Base-by-base conservation (phyloP, 1,140 invertebrate genomes). In the Diachasmimorpha longicaudata region DNA sequence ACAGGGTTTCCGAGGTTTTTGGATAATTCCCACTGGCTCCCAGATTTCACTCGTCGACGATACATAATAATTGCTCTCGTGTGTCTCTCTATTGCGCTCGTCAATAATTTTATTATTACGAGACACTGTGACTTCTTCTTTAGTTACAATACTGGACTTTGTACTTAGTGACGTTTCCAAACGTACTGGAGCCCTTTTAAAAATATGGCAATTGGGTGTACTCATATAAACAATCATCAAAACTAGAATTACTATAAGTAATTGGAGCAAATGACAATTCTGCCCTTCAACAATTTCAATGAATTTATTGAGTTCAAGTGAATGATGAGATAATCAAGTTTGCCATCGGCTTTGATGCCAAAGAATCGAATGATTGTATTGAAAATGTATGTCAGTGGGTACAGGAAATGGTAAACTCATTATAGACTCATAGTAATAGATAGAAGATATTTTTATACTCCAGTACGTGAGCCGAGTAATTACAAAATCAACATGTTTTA, bases 151-250 rank as follows among this genome's bases (percentile, higher is more conserved):
- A 37, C 92, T 93, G 6, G 93, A 93, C 81, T 94, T 94, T 4
- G 94, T 93, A 75, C 92, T 93, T 72, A 95, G 85, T 46, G 92
- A 93, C 14, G 93, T 94, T 85, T 95, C 93, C 79, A 95, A 86
- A 77, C 93, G 91, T 4, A 94, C 93, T 14, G 93, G 93, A 37
- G 93, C 92, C 81, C 92, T 90, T 55, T 36, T 55, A 25, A 58
- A 39, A 58, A 37, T 16, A 58, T 55, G 14, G 14, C 14, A 63
- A 58, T 63, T 55, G 23, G 31, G 16, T 31, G n/a, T 52, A 36
- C 14, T 72, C 8, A 42, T 6, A 55, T 52, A 14, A 10, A 46
- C 9, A 39, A 72, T 58, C 8, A 4, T 25, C 3, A 63, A 63
- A 13, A 9, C 23, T 13, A 16, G 48, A n/a, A 52, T 52, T 46